phyloP scores from a whole-genome alignment of 2,888 invertebrate species.

The Athalia circularis region DNA sequence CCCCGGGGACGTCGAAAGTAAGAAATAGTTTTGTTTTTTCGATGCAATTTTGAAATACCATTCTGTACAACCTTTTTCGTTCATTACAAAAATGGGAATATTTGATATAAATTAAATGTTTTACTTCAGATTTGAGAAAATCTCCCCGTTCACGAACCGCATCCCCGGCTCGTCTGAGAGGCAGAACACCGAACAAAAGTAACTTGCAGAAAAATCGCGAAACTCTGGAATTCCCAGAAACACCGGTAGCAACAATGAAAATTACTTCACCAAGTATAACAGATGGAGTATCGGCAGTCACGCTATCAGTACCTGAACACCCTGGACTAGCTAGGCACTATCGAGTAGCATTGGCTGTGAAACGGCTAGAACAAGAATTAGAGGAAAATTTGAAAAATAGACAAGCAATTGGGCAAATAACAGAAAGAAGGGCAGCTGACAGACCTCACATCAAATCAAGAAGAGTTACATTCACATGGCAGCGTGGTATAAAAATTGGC shows the following conservation, averaged over 20 bases:
- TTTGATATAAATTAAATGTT: neutral
- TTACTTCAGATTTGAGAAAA: conserved; percentile 53
- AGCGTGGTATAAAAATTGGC: conserved; percentile 90
- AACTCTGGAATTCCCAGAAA: conserved; percentile 57
- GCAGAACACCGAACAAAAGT: conserved; percentile 58
- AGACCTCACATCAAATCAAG: conserved; percentile 84
- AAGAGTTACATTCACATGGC: conserved; percentile 94
- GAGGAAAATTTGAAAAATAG: conserved; percentile 78
- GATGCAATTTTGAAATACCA: neutral
- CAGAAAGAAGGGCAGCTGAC: conserved; percentile 75
- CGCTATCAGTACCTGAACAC: conserved; percentile 54
- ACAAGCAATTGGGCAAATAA: conserved; percentile 80
- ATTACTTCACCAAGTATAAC: conserved; percentile 49
- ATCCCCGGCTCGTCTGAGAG: conserved; percentile 61
- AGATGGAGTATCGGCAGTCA: conserved; percentile 55
- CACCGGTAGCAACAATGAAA: conserved; percentile 46
- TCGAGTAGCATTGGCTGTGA: conserved; percentile 75
- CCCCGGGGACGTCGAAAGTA: conserved; percentile 58
- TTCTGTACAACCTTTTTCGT: neutral
- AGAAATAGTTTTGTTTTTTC: neutral
- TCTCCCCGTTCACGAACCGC: conserved; percentile 64
- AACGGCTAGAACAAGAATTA: conserved; percentile 79
- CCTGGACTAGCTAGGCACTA: conserved; percentile 60
- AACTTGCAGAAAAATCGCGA: conserved; percentile 60
- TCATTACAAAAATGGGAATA: neutral